phyloP scores from a whole-genome alignment of 2,113 vertebrate genomes.

The Aepyceros melampus region DNA sequence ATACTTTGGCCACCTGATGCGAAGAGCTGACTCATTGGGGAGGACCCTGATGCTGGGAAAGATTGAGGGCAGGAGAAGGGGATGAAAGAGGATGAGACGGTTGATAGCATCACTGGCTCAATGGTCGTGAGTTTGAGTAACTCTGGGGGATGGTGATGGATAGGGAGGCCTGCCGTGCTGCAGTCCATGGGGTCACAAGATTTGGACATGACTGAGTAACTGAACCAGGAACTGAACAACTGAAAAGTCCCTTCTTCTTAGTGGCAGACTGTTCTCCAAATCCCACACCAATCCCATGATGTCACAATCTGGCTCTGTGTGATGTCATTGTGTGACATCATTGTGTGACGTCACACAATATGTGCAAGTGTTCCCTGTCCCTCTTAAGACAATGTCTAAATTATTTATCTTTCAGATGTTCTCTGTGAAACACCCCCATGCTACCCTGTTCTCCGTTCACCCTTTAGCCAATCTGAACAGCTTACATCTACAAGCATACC shows the following conservation, averaged over 20 bases:
- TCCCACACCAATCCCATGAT: neutral
- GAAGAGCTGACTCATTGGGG: neutral
- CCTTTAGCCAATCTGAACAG: neutral
- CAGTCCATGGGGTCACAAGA: neutral
- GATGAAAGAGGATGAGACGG: rapidly evolving
- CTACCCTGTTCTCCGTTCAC: neutral
- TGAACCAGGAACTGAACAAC: neutral
- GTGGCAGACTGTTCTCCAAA: neutral
- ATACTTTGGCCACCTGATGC: neutral
- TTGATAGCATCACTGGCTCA: neutral
- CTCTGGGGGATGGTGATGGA: neutral
- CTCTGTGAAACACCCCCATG: too few species aligned
- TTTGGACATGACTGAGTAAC: neutral
- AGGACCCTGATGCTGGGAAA: neutral
- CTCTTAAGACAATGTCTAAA: neutral
- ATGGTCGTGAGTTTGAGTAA: rapidly evolving
- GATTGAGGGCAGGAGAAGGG: neutral
- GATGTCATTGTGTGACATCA: too few species aligned
- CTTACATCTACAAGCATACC: neutral
- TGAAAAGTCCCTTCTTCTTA: neutral
- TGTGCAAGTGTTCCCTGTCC: neutral
- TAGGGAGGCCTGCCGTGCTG: neutral
- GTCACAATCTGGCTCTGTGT: neutral
- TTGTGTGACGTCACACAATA: neutral
- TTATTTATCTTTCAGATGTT: too few species aligned